Percentiles rank a stretch among this genome's conserved stretches.
phyloP scores from a whole-genome alignment of 1,140 invertebrate genomes.

The Tribolium castaneum region DNA sequence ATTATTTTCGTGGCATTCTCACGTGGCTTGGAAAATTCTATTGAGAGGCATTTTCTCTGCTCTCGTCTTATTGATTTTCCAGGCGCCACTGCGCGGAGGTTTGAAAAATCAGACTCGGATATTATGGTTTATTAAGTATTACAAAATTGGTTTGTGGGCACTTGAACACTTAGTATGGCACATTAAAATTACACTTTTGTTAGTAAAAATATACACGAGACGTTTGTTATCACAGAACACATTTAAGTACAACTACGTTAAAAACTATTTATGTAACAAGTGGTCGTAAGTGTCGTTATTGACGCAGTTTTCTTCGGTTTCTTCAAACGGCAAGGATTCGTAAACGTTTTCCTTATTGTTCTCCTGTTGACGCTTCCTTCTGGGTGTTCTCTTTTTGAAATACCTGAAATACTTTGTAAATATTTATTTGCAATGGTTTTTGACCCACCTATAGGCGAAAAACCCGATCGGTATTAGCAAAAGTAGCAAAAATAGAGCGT shows the following conservation, averaged over 20 bases:
- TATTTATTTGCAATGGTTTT: not conserved
- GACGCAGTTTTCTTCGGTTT: slow-evolving; percentile 41
- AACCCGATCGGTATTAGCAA: slow-evolving; percentile 51
- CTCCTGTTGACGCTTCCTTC: slow-evolving; percentile 7
- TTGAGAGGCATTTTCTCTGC: not conserved
- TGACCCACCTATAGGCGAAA: slow-evolving; percentile 50
- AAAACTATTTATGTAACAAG: slow-evolving; percentile 48
- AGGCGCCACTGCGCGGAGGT: slow-evolving; percentile 6
- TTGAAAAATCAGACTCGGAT: not conserved
- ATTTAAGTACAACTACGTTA: slow-evolving; percentile 44
- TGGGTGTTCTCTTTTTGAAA: slow-evolving; percentile 45
- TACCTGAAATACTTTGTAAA: slow-evolving; percentile 45
- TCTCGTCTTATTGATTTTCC: slow-evolving; percentile 49
- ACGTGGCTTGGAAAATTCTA: slow-evolving; percentile 45
- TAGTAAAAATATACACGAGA: not conserved
- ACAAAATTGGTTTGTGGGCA: not conserved
- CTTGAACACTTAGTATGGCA: slow-evolving; percentile 32
- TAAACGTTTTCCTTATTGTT: slow-evolving; percentile 51
- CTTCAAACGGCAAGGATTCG: slow-evolving; percentile 54
- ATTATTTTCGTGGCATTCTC: slow-evolving; percentile 15
- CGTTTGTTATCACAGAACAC: slow-evolving; percentile 28
- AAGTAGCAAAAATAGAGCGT: slow-evolving; percentile 49
- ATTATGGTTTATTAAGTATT: not conserved
- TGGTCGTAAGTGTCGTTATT: slow-evolving; percentile 52
- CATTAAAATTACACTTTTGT: not conserved